Percentiles rank a stretch among this genome's conserved stretches.
Conservation (phyloP, 1,140 invertebrate species). For the Palaemon carinicauda region DNA sequence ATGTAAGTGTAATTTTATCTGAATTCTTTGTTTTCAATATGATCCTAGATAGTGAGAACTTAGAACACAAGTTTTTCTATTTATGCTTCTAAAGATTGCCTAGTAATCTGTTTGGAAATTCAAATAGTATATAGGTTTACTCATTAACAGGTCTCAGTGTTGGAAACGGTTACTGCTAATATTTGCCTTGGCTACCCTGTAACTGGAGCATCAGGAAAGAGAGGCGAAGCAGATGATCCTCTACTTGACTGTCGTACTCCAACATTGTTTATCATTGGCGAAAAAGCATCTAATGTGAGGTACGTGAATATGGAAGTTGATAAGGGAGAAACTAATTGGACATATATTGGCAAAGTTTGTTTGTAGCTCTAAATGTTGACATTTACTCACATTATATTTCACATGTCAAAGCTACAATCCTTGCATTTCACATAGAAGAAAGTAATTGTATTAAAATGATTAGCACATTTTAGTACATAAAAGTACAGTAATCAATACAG, state of each 20-base stretch:
- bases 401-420: no score
- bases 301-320: neutral
- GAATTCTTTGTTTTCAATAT: no score
- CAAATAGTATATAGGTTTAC: slow-evolving; percentile 66
- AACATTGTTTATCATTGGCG: slow-evolving; percentile 82
- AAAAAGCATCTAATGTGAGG: slow-evolving; percentile 71
- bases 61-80: neutral
- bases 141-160: slow-evolving; percentile 62
- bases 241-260: slow-evolving; percentile 78
- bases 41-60: no score
- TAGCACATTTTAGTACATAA: no score
- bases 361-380: neutral
- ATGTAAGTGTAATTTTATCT: slow-evolving; percentile 61
- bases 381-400: no score
- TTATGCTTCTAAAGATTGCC: neutral
- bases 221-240: slow-evolving; percentile 82
- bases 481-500: no score
- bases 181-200: slow-evolving; percentile 84
- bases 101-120: no score
- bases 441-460: no score
- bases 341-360: neutral
- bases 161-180: slow-evolving; percentile 74
- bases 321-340: neutral
- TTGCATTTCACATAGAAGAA: no score
- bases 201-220: slow-evolving; percentile 76